Conservation (phyloP, 2,113 vertebrate genomes). For the Lepidiolamprologus cunningtoni region DNA sequence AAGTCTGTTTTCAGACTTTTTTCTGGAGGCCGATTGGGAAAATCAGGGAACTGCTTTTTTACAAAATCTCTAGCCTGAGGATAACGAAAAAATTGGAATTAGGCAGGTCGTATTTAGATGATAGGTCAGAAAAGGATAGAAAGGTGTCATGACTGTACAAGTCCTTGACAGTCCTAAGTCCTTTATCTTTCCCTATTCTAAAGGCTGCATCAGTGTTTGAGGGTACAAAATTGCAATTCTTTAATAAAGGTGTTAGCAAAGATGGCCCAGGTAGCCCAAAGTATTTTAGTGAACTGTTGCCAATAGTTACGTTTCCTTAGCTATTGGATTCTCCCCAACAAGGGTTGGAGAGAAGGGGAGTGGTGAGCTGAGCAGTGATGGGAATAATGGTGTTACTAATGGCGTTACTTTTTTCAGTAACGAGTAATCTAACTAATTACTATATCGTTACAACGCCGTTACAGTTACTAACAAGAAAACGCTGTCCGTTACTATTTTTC, state of each 20-base stretch:
- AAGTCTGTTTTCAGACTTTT: background rate
- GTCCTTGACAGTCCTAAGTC: background rate
- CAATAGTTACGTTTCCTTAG: background rate
- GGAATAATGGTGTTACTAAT: background rate
- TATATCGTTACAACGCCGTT: no score
- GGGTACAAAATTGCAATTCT: background rate
- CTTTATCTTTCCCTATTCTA: background rate
- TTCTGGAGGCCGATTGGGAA: background rate
- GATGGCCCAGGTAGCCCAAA: background rate
- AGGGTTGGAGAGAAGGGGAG: background rate
- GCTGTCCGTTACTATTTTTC: no score
- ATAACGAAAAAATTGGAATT: background rate
- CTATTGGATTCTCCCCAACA: background rate
- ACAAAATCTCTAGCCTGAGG: background rate
- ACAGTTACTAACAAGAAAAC: no score
- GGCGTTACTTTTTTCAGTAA: no score
- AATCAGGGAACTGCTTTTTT: background rate
- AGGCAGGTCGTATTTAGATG: background rate
- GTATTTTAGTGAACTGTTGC: background rate
- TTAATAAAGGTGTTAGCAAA: background rate
- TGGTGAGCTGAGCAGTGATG: background rate
- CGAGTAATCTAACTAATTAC: no score
- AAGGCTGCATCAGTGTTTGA: rapidly evolving
- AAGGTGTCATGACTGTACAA: background rate
- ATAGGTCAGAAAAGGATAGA: background rate